Evolutionary conservation across 2,888 invertebrate species (phyloP), one percentile per base, ranked within the genome.

Genomic region (Baronia brevicornis): DNA sequence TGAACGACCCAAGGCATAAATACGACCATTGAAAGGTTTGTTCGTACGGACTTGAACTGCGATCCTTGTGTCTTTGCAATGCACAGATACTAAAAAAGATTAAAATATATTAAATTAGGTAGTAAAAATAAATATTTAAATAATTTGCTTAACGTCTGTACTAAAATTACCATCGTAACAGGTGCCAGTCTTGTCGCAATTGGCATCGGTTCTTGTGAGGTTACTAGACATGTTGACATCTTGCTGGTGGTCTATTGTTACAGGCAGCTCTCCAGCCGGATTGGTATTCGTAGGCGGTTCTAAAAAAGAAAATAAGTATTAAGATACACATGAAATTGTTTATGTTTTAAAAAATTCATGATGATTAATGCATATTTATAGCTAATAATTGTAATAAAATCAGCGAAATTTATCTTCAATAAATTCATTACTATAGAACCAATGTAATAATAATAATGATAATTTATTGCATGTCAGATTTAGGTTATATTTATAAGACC

Each of bases 121-220:
- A 28, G 17, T 17, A 5, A 10, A 23, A n/a, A 9, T 21, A n/a
- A n/a, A n/a, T n/a, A n/a, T 19, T 10, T 12, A 2, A 21, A 9
- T 12, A 25, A 25, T n/a, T 14, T 7, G 9, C 8, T 7, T 14
- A 25, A 14, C n/a, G n/a, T n/a, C 20, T 12, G 22, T 9, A 20
- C 25, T 34, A 34, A 32, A 48, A 74, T 86, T 86, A 96, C 96
- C 96, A 75, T 97, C 95, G 62, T 96, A 96, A 65, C 96, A 97
- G 46, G 96, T 96, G 64, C 96, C 96, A 33, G 95, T 95, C 63
- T 95, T 94, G 77, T 96, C 96, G 68, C 96, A 97, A 75, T 96
- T 95, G 28, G 92, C 91, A 61, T 93, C 92, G 54, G 88, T 90
- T 49, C 91, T 87, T 3, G 92, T 92, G 50, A 92, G 71, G 60